phyloP scores from a whole-genome alignment of 1,140 invertebrate species.

The Drosophila persimilis region DNA sequence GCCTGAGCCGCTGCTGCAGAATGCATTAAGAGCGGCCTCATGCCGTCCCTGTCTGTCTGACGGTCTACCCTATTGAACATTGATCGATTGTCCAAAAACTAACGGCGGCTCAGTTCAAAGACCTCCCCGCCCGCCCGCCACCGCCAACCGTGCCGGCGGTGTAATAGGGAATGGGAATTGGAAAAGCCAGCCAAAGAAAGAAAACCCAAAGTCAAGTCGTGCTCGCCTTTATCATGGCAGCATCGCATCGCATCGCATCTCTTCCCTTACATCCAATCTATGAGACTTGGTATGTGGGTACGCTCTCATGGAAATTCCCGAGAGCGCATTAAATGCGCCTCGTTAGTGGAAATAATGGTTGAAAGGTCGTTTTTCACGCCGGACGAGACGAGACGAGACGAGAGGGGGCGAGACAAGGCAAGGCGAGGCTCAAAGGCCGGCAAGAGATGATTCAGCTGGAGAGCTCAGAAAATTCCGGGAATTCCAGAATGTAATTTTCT shows the following conservation, averaged over 20 bases:
- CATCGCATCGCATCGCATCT: conserved; percentile 21
- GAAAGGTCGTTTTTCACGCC: conserved; percentile 81
- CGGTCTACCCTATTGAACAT: conserved; percentile 46
- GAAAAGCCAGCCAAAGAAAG: conserved; percentile 12
- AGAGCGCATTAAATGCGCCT: conserved; percentile 60
- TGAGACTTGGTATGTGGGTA: conserved; percentile 70
- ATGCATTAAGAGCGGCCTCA: conserved; percentile 57
- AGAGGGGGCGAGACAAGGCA: no score
- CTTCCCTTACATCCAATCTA: conserved; percentile 39
- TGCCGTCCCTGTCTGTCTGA: background rate
- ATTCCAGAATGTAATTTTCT: conserved; percentile 72
- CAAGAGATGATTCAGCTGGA: conserved; percentile 69
- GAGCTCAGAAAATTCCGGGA: conserved; percentile 68
- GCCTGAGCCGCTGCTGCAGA: conserved; percentile 58
- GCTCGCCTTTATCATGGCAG: conserved; percentile 44
- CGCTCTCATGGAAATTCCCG: conserved; percentile 64
- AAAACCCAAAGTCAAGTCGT: conserved; percentile 79
- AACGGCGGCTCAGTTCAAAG: conserved; percentile 77
- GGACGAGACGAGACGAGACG: no score
- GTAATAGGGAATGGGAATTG: conserved; percentile 36
- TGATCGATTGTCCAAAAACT: conserved; percentile 77
- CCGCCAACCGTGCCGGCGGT: conserved; percentile 37
- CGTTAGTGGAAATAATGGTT: conserved; percentile 74
- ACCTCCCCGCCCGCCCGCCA: conserved; percentile 10
- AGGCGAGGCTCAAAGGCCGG: conserved; percentile 68